Evolutionary conservation across 2,888 invertebrate species (phyloP), one percentile per base, ranked within the genome.

Genomic region (Phyto melanocephala): DNA sequence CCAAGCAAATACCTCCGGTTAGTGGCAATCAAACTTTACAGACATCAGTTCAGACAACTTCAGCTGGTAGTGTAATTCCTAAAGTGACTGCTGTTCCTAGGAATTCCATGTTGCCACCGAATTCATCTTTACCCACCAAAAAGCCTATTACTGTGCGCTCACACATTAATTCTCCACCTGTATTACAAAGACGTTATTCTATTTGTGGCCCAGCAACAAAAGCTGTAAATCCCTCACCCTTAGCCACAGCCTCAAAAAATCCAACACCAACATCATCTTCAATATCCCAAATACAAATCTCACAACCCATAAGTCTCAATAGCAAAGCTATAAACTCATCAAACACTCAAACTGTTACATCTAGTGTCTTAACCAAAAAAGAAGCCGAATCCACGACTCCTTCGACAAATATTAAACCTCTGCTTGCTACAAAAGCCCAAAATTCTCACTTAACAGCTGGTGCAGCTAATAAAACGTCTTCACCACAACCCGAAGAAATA

Each of bases 121-220:
- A 1, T 3, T 35, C 20, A 10, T 2, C 58, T 5, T 35, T 8
- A 37, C 13, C 6, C 33, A 3, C 11, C 45, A 3, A 70, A 77
- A 50, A 45, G 67, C 11, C 15, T 10, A 24, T 42, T 4, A 8
- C n/a, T 7, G 15, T 63, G 1, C 81, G 65, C 10, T 1, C 37
- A 2, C 67, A 50, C 13, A 58, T 15, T 6, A 65, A n/a, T 42
- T 42, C 22, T 15, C n/a, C 62, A 1, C 42, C 35, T 13, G 10
- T 75, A 3, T 22, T 65, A 11, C 79, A 76, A 60, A 60, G 82
- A n/a, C 82, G 82, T 24, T 82, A 71, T 24, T 82, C 82, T 0
- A 62, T 82, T 56, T 82, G 79, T 35, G 82, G 75, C 0, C 28
- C 65, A 3, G 17, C 10, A 3, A 45, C 62, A 10, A 35, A 70